Base-by-base conservation (phyloP, 1,140 invertebrate genomes). In the Nasonia longicornis region DNA sequence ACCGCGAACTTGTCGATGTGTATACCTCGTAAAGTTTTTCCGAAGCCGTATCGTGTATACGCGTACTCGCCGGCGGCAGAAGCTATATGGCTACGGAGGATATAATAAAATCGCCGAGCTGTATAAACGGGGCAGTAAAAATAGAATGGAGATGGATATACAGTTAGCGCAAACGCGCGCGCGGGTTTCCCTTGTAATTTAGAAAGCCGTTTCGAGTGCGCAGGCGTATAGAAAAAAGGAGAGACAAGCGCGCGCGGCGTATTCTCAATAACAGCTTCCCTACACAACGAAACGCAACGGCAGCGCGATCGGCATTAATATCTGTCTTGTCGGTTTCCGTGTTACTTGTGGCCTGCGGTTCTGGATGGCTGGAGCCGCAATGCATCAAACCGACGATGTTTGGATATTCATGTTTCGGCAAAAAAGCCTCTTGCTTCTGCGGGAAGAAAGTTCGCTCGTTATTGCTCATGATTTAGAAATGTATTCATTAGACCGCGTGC, bases 191-290 rank as follows among this genome's bases (percentile, higher is more conserved):
- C 69, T 73, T 63, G 31, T 31, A 66, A 66, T 79, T 58, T 64
- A 45, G 35, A 67, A 74, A 80, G 38, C 26, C 20, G 45, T 52
- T 74, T 80, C 22, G 52, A 35, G 79, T 35, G 35, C n/a, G 26
- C 26, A 26, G 52, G 52, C 16, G 7, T n/a, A 58, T 16, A n/a
- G 52, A 58, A 58, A 58, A 12, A 48, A 3, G 0, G 45, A 58
- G 20, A 58, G 63, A 52, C 35, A 52, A 67, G 67, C n/a, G 67
- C 20, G 67, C 42, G 48, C n/a, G 7, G 12, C 26, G 0, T 16
- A 29, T n/a, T 73, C 38, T 66, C 71, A 76, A 76, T 76, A 79
- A 45, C 38, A 67, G 69, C 10, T 67, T 80, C 2, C 16, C 38
- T 4, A 35, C 16, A 52, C 14, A 52, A 70, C 45, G 11, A 64